These are phyloP conservation scores for Cyanoramphus novaezelandiae DNA, from an alignment of 2,113 vertebrate species.

Conservation along the genomic window DNA sequence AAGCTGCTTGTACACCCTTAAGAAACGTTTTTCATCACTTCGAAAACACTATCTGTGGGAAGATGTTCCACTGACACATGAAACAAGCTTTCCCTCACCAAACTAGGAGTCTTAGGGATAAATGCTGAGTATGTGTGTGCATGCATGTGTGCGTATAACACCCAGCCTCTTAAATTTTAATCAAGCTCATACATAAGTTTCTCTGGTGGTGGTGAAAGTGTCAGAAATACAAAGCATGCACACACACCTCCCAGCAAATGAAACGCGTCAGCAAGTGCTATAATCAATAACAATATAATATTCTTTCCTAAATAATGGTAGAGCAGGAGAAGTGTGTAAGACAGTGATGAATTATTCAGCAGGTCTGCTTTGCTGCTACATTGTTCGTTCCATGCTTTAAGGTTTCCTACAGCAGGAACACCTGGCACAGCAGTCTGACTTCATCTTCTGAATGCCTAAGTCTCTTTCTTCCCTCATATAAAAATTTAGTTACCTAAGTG, in stretches of 20 bases:
- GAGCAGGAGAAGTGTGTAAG: conserved; percentile 60
- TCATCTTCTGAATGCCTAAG: conserved; percentile 51
- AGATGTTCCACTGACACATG: not conserved
- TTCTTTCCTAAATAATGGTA: conserved; percentile 77
- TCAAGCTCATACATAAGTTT: conserved; percentile 25
- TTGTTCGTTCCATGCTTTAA: conserved; percentile 57
- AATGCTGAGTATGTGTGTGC: not conserved
- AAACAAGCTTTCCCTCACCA: not conserved
- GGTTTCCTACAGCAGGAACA: conserved; percentile 61
- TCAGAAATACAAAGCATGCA: conserved; percentile 56
- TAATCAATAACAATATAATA: conserved; percentile 82
- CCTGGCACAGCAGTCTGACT: conserved; percentile 60
- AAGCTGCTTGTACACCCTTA: not conserved
- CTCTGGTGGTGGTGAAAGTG: conserved; percentile 20
- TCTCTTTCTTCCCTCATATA: not conserved
- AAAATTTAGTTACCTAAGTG: conserved; percentile 50
- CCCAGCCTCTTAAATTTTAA: conserved; percentile 53
- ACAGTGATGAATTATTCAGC: conserved; percentile 78
- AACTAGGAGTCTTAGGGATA: not conserved
- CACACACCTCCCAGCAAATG: conserved; percentile 73
- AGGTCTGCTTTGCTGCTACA: conserved; percentile 48
- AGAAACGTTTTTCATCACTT: not conserved
- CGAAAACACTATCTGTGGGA: not conserved
- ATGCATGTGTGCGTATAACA: not conserved
- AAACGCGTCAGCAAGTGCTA: conserved; percentile 75